Base-by-base conservation (phyloP, 2,113 vertebrate species). In the Dicerorhinus sumatrensis region DNA sequence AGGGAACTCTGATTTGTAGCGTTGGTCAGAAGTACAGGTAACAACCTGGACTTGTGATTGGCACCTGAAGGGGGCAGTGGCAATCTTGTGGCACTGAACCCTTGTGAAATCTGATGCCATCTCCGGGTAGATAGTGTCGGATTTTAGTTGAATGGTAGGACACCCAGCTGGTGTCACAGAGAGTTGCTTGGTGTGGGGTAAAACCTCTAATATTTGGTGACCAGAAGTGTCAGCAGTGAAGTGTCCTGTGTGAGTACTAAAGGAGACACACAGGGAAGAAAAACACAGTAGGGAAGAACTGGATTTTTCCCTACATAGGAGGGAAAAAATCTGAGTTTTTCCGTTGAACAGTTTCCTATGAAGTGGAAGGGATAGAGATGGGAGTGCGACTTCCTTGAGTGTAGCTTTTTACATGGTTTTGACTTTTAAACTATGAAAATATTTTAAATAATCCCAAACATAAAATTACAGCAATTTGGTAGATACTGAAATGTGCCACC, bases 361-460 rank as follows among this genome's bases (percentile, higher is more conserved):
- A n/a, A 27, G 7, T 51, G 18, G 27, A 77, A 89, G 84, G 27
- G 21, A 75, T 18, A 69, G 33, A 76, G 31, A 48, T 17, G 8
- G 14, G 48, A 76, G 46, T 46, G 31, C 69, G 51, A 75, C 58
- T 86, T 75, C 65, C 58, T 62, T 54, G 8, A 51, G 29, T 46
- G 56, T 17, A 67, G 29, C 17, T 69, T 96, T 86, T 86, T 80
- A 46, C 46, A 27, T 63, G 13, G 33, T 46, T 95, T 82, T 77
- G 23, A 87, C 62, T 48, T 81, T 73, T 51, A 72, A 39, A 46
- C 21, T 36, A 63, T 65, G 11, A 63, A 79, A 72, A 65, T 48
- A 90, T 93, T 95, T 89, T 67, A 62, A 91, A 54, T 81, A 81
- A 75, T 88, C 29, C 13, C 56, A 86, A 85, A 81, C 63, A 42